These are phyloP conservation scores for Microtus pennsylvanicus DNA, from an alignment of 2,113 vertebrate species.

Conservation along the genomic window DNA sequence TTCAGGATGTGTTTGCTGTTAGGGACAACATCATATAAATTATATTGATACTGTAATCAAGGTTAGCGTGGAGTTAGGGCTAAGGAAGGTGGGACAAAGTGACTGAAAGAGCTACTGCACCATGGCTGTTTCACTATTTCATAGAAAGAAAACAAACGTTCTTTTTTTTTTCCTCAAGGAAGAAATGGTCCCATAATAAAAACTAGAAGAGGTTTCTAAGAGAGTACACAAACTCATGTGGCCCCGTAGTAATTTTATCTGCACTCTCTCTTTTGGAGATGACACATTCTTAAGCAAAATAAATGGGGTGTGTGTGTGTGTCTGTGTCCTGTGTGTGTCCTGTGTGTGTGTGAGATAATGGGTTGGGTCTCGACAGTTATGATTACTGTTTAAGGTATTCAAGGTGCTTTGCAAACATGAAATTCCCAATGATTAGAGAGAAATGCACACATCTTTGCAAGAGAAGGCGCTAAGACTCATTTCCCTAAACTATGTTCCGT, in stretches of 20 bases:
- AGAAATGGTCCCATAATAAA: background rate
- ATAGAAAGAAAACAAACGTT: background rate
- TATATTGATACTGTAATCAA: conserved; percentile 1
- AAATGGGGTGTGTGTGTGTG: background rate
- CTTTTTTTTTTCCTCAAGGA: background rate
- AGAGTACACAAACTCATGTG: background rate
- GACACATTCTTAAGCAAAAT: background rate
- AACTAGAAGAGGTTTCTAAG: background rate
- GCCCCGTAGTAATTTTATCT: background rate
- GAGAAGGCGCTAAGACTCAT: conserved; percentile 16
- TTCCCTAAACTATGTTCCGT: conserved; percentile 48
- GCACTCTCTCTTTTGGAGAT: background rate
- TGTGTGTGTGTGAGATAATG: background rate
- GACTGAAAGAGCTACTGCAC: background rate
- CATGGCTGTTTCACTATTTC: background rate
- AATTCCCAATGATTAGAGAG: conserved; percentile 50
- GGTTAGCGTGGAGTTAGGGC: background rate
- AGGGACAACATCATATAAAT: conserved; percentile 9
- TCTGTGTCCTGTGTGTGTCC: background rate
- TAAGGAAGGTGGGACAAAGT: background rate
- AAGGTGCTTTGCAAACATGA: conserved; percentile 43
- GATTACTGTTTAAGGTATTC: background rate
- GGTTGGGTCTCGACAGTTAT: background rate
- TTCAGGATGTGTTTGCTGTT: background rate
- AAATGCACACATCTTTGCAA: background rate